These are phyloP conservation scores for Cyclopterus lumpus DNA, from an alignment of 2,797 vertebrate genomes.

Conservation along the genomic window DNA sequence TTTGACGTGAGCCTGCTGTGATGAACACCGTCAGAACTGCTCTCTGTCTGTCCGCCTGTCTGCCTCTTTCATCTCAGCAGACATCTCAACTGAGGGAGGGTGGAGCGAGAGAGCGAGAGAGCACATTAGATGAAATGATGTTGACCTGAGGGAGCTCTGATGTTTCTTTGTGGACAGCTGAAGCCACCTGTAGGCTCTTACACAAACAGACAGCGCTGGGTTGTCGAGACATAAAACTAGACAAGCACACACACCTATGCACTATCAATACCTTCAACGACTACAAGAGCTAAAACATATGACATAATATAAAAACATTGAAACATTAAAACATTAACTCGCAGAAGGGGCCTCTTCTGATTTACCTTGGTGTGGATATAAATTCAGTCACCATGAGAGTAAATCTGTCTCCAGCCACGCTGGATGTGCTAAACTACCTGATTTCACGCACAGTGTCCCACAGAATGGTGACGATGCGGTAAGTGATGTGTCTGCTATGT, in stretches of 20 bases:
- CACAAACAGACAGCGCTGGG: slow-evolving; percentile 16
- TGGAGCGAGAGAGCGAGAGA: slow-evolving; percentile 4
- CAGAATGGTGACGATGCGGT: background rate
- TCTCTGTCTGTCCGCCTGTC: slow-evolving; percentile 46
- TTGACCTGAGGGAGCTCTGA: slow-evolving; percentile 50
- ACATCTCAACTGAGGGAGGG: slow-evolving; percentile 47
- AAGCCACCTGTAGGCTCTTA: slow-evolving; percentile 48
- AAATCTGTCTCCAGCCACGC: background rate
- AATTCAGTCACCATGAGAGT: background rate
- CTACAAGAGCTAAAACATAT: background rate
- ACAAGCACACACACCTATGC: background rate
- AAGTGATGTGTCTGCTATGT: background rate
- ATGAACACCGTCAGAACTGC: slow-evolving; percentile 54
- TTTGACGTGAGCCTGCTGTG: slow-evolving; percentile 55
- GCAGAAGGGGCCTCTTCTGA: no score
- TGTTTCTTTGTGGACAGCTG: slow-evolving; percentile 50
- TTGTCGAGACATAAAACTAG: slow-evolving; percentile 23
- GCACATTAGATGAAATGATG: slow-evolving; percentile 57
- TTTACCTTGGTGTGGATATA: no score
- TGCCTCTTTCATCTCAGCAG: slow-evolving; percentile 63
- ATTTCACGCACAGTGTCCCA: background rate
- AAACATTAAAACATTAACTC: background rate
- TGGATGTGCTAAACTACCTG: background rate
- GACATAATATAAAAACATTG: background rate
- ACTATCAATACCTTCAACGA: slow-evolving; percentile 1